Evolutionary conservation across 2,797 vertebrate species (phyloP).

Genomic region (Nothura maculosa): DNA sequence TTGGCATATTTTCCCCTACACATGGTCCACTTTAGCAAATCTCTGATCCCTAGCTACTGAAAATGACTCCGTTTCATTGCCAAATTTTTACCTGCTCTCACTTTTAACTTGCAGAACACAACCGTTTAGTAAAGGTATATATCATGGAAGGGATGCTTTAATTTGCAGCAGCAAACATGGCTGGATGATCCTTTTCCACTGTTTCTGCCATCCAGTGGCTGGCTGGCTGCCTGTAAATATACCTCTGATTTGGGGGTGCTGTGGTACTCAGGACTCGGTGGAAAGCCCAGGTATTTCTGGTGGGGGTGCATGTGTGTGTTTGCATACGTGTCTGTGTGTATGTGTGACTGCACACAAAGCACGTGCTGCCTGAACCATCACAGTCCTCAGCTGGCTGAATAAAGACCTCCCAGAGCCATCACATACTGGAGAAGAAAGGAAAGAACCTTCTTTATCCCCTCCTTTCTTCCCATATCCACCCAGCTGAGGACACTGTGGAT

Average conservation of each 20-base stretch:
- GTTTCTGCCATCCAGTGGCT: neutral
- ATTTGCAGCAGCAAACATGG: rapidly evolving
- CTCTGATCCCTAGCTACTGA: neutral
- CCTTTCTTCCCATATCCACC: neutral
- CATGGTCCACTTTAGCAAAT: neutral
- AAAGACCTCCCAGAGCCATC: neutral
- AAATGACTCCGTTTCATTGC: neutral
- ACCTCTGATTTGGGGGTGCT: neutral
- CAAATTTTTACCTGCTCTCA: neutral
- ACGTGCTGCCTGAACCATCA: neutral
- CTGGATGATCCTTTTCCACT: neutral
- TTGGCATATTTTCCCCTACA: conserved; percentile 28
- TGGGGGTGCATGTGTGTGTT: too few species aligned
- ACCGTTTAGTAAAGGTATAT: neutral
- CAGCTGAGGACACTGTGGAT: neutral
- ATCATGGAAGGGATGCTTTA: neutral
- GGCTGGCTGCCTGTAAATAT: neutral
- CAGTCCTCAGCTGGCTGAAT: neutral
- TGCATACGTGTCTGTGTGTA: too few species aligned
- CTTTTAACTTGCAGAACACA: neutral
- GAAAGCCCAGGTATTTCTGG: too few species aligned
- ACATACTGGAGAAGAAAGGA: neutral
- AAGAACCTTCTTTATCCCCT: neutral
- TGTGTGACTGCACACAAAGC: neutral
- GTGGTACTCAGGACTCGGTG: too few species aligned